Conservation (phyloP, 1,140 invertebrate genomes). For the Psix sp. region DNA sequence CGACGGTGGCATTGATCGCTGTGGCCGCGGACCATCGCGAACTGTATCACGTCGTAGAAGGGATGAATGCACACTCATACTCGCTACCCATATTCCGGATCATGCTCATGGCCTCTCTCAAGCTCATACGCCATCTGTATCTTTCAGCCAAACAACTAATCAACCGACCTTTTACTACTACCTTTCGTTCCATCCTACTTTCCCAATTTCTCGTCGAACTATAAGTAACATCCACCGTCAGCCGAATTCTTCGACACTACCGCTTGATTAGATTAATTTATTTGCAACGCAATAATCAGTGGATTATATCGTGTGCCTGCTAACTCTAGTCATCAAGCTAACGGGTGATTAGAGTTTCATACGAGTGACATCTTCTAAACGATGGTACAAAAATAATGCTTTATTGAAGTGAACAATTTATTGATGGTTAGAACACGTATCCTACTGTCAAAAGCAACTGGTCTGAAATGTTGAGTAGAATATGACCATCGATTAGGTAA, state of each 20-base stretch:
- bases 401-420: too few species aligned
- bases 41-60: constrained; percentile 67
- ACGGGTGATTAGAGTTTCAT: too few species aligned
- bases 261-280: constrained; percentile 41
- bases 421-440: constrained; percentile 13
- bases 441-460: constrained; percentile 22
- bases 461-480: constrained; percentile 24
- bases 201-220: constrained; percentile 21
- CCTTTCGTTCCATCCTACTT: constrained; percentile 17
- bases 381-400: too few species aligned
- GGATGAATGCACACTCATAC: constrained; percentile 68
- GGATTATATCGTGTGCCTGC: too few species aligned
- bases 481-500: constrained; percentile 20
- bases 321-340: too few species aligned
- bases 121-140: constrained; percentile 40
- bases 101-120: constrained; percentile 26
- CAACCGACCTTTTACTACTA: constrained; percentile 42
- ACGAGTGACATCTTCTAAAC: too few species aligned
- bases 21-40: constrained; percentile 66
- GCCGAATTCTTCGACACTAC: constrained; percentile 14
- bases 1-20: constrained; percentile 75
- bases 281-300: constrained; percentile 46
- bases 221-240: constrained; percentile 27
- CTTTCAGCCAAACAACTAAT: constrained; percentile 48
- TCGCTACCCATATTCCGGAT: constrained; percentile 45